These are phyloP conservation scores for Ailuropoda melanoleuca DNA, from an alignment of 2,113 vertebrate genomes.

Conservation along the genomic window DNA sequence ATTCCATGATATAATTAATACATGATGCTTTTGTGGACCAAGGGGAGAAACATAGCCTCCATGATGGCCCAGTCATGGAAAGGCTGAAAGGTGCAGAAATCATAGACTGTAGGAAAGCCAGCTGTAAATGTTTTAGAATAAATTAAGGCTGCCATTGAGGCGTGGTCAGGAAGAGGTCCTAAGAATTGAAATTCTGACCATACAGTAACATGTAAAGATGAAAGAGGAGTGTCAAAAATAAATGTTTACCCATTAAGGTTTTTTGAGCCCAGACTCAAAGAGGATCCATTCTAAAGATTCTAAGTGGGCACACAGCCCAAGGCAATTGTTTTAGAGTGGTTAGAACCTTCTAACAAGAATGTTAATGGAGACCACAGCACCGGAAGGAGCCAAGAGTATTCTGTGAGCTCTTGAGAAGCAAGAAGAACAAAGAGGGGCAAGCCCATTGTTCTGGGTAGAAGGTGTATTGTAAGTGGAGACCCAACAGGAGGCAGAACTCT, in stretches of 20 bases:
- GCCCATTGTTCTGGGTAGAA: not conserved
- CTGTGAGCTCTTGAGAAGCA: not conserved
- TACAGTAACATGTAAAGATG: no score
- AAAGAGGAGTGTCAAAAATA: not conserved
- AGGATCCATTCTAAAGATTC: not conserved
- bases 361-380: accelerated
- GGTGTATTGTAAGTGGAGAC: not conserved
- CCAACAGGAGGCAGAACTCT: not conserved
- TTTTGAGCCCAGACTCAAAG: not conserved
- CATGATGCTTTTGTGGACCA: not conserved
- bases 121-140: not conserved
- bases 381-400: not conserved
- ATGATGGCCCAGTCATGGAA: no score
- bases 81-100: not conserved
- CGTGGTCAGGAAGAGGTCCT: not conserved
- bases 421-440: not conserved
- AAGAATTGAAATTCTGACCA: not conserved
- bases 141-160: not conserved
- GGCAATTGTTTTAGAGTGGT: not conserved
- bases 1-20: not conserved
- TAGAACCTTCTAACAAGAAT: not conserved
- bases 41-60: not conserved
- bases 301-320: not conserved
- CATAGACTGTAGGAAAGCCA: not conserved
- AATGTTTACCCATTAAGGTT: not conserved